A percentile compares a stretch with the other conserved stretches of the same genome.
phyloP scores from a whole-genome alignment of 1,140 invertebrate genomes.

The Atta cephalotes region DNA sequence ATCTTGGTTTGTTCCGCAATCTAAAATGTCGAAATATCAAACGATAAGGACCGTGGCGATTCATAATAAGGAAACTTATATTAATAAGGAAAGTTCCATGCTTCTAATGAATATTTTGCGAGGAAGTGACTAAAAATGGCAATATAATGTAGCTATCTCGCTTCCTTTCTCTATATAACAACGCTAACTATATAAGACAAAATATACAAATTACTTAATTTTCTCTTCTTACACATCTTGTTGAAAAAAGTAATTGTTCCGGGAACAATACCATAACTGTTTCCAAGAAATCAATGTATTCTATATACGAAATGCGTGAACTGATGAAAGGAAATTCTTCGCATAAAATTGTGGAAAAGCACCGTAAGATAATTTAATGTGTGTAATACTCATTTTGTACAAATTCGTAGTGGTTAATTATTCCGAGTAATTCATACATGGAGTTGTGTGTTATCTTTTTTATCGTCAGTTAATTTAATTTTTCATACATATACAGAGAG shows the following conservation, averaged over 20 bases:
- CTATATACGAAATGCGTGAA: slow-evolving; percentile 17
- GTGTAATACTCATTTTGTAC: slow-evolving; percentile 37
- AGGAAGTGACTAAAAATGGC: neutral
- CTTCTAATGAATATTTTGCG: neutral
- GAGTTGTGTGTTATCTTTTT: neutral
- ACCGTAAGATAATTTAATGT: slow-evolving; percentile 30
- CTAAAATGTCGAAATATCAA: slow-evolving; percentile 7
- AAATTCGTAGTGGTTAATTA: slow-evolving; percentile 27
- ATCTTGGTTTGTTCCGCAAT: neutral
- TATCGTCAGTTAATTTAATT: neutral
- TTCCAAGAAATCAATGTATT: neutral
- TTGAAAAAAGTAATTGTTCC: neutral
- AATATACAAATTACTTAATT: slow-evolving; percentile 17
- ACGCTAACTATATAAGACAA: neutral
- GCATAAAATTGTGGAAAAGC: slow-evolving; percentile 21
- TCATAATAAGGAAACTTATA: slow-evolving; percentile 18
- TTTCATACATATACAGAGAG: neutral
- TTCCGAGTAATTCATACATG: neutral
- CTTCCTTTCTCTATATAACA: neutral
- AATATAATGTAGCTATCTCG: neutral
- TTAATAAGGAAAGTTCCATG: slow-evolving; percentile 17
- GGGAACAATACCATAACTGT: slow-evolving; percentile 8
- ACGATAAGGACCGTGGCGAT: neutral
- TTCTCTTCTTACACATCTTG: neutral
- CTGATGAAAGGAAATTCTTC: slow-evolving; percentile 29